Base-by-base conservation (phyloP, 2,888 invertebrate genomes). In the Therioaphis trifolii region DNA sequence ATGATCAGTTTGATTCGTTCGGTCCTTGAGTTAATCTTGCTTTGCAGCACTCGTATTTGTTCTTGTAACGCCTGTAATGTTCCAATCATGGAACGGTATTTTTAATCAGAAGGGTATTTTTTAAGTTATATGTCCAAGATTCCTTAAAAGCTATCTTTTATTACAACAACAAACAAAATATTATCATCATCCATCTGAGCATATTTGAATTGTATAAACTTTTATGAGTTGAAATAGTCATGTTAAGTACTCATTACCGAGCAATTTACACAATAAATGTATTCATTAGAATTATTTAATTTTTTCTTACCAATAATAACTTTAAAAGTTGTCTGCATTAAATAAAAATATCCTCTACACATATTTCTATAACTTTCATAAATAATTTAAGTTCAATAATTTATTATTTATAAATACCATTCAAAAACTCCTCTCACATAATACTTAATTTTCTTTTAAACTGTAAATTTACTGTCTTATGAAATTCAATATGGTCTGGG, bases 1-100 rank as follows among this genome's bases (percentile, higher is more conserved):
- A 94, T 92, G 88, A 96, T 91, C 87, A 95, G 91, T 90, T 96
- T 96, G 88, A 96, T 94, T 89, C 96, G 94, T 90, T 96, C 96
- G 89, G 93, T 93, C 87, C 95, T 93, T 90, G 95, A 94, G 88
- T 93, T 92, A 88, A 96, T 94, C 92, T 95, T 95, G 90, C 93
- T 94, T 90, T 96, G 95, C 88, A 96, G 92, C 89, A 93, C 92
- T 89, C 94, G 94, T 88, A 95, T 93, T 90, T 92, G 93, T 90
- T 96, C 96, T 89, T 94, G 94, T 91, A 92, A 94, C 89, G 93
- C 93, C 96, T 96, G 90, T 85, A 86, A 86, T 88, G 88, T 89
- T 88, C 85, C 85, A 85, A 84, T 69, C 63, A 85, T 61, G 75
- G 84, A 74, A 85, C 76, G n/a, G 24, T 55, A 40, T 52, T 68